These are phyloP conservation scores for Crioceris asparagi DNA, from an alignment of 2,888 invertebrate genomes.

Conservation along the genomic window DNA sequence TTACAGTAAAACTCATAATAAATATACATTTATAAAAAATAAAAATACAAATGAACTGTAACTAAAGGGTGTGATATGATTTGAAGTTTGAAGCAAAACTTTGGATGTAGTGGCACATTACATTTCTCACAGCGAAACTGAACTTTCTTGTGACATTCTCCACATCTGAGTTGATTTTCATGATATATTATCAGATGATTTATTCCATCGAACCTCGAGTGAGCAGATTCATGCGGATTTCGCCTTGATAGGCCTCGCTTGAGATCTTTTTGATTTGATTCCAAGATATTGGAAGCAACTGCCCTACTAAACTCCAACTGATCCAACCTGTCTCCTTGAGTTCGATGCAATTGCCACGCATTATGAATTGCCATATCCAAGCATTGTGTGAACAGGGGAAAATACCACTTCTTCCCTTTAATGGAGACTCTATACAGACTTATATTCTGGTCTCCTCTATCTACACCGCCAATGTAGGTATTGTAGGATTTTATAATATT, in stretches of 20 bases:
- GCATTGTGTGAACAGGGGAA: neutral
- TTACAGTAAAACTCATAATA: neutral
- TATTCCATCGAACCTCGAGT: neutral
- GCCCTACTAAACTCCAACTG: neutral
- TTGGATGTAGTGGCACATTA: conserved; percentile 3
- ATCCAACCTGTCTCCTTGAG: neutral
- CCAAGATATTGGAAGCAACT: neutral
- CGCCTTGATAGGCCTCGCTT: neutral
- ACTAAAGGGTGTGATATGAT: conserved; percentile 1
- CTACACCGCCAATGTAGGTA: conserved; percentile 2
- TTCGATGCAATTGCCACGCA: neutral
- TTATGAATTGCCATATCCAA: conserved; percentile 1
- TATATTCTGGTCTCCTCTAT: conserved; percentile 2
- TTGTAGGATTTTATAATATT: conserved; percentile 6
- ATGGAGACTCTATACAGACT: conserved; percentile 1
- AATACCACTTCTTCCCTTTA: neutral
- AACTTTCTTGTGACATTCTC: conserved; percentile 4
- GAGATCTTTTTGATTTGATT: neutral
- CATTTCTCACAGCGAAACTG: conserved; percentile 5
- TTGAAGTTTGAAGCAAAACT: conserved; percentile 3
- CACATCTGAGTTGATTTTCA: conserved; percentile 3
- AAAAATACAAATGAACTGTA: conserved; percentile 1
- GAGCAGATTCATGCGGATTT: neutral
- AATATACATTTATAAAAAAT: conserved; percentile 2
- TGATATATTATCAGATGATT: conserved; percentile 4